Conservation (phyloP, 2,888 invertebrate species). For the Sussaba pulchella region DNA sequence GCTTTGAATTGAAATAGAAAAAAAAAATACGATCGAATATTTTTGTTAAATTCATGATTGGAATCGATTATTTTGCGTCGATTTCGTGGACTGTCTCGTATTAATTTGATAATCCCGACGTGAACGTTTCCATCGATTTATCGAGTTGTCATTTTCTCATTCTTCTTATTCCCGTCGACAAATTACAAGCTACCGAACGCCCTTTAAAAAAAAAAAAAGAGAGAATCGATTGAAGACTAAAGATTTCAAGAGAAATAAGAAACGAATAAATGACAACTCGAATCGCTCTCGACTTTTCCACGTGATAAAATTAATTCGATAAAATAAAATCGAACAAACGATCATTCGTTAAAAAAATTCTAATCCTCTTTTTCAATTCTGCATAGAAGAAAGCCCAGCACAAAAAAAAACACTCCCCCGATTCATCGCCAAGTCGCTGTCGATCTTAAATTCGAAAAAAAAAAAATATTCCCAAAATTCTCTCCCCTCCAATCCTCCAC, state of each 20-base stretch:
- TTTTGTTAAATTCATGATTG: too few relatives aligned
- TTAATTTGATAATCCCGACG: background rate
- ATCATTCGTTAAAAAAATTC: background rate
- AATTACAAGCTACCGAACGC: too few relatives aligned
- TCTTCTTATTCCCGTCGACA: too few relatives aligned
- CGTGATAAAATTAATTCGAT: too few relatives aligned
- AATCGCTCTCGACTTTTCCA: background rate
- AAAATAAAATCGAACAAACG: background rate
- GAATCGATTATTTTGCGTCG: background rate
- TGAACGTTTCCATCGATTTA: background rate
- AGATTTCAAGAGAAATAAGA: background rate
- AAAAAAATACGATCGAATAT: background rate
- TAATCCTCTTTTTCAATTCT: background rate
- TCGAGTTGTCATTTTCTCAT: background rate
- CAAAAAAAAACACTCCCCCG: background rate
- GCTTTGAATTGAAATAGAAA: slow-evolving; percentile 25
- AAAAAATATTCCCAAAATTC: too few relatives aligned
- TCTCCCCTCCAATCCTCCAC: too few relatives aligned
- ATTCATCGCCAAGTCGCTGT: too few relatives aligned
- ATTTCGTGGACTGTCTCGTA: background rate
- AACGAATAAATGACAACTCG: background rate
- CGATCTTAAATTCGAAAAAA: too few relatives aligned
- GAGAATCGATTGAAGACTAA: too few relatives aligned
- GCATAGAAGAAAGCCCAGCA: background rate
- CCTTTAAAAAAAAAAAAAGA: background rate